Evolutionary conservation across 2,113 vertebrate genomes (phyloP).

Genomic region (Pomatostomus ruficeps): DNA sequence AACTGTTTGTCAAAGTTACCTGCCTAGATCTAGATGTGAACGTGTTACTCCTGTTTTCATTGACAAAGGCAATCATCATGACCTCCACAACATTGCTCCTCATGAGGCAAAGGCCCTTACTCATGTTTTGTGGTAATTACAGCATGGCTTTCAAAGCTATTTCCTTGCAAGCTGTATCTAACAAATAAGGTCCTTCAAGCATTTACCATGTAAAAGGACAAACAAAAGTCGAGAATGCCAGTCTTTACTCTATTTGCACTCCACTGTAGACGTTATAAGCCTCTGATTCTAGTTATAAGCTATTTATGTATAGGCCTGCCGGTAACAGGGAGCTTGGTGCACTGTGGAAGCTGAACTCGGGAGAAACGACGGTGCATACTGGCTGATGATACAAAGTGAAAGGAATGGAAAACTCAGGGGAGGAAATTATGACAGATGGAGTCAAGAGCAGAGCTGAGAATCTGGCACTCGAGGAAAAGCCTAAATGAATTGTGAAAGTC

Average conservation of each 20-base stretch:
- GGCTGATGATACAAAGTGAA: background rate
- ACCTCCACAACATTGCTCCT: background rate
- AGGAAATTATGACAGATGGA: slow-evolving; percentile 31
- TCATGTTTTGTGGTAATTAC: background rate
- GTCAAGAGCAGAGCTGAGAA: slow-evolving; percentile 13
- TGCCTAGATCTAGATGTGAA: background rate
- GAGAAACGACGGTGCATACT: background rate
- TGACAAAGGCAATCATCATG: background rate
- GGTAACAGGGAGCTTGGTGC: background rate
- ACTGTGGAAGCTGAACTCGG: background rate
- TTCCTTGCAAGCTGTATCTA: background rate
- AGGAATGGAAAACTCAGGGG: slow-evolving; percentile 6
- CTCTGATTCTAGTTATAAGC: background rate
- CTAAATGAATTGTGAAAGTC: slow-evolving; percentile 34
- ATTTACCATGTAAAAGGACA: background rate
- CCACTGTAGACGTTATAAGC: background rate
- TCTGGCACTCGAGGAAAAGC: slow-evolving; percentile 23
- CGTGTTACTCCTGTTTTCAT: fast-evolving
- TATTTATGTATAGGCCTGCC: background rate
- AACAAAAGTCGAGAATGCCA: background rate
- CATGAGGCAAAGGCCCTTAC: background rate
- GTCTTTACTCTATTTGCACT: background rate
- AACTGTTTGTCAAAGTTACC: background rate
- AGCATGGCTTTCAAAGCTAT: background rate
- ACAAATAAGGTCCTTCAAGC: background rate